Base-by-base conservation (phyloP, 2,797 vertebrate genomes). In the Threskiornis aethiopicus region DNA sequence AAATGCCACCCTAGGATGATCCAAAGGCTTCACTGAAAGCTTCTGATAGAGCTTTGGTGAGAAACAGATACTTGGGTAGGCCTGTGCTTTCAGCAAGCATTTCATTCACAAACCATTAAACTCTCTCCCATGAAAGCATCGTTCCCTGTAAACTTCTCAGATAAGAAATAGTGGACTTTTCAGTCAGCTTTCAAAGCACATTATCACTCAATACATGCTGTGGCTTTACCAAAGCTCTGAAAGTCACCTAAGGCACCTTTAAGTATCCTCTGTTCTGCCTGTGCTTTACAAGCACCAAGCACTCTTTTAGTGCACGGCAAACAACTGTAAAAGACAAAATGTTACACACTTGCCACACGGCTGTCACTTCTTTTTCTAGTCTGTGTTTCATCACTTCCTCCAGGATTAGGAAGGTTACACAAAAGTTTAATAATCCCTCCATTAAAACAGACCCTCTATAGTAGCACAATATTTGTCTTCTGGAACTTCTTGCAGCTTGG, bases 341-440 rank as follows among this genome's bases (percentile, higher is more conserved):
- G 6, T 39, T 66, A 39, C 9, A 37, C 75, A 54, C 9, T 67
- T 0, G 2, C 20, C 25, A 65, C 33, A 46, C 0, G 1, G 12
- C 15, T 62, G 39, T 6, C 10, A 51, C 1, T 72, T 78, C 5
- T 64, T 66, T 51, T 84, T 72, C 49, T 58, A 71, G 17, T 69
- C 17, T 24, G 4, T 7, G 3, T 41, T 94, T 67, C 42, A n/a
- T 55, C 7, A 81, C 31, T 90, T 73, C 16, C 22, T 54, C 17
- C 31, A 77, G 15, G 22, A 41, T 64, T 58, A 57, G 29, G 9
- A 75, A 69, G 61, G 2, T 44, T 61, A 61, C 42, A 37, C 25
- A 49, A 4, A 37, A 70, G 11, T 39, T 87, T 39, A 49, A 61
- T 18, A 51, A 66, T 58, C 12, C 1, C 10, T 46, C 9, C 22